phyloP scores from a whole-genome alignment of 23 tunicate genomes.

The Botrylloides violaceus region DNA sequence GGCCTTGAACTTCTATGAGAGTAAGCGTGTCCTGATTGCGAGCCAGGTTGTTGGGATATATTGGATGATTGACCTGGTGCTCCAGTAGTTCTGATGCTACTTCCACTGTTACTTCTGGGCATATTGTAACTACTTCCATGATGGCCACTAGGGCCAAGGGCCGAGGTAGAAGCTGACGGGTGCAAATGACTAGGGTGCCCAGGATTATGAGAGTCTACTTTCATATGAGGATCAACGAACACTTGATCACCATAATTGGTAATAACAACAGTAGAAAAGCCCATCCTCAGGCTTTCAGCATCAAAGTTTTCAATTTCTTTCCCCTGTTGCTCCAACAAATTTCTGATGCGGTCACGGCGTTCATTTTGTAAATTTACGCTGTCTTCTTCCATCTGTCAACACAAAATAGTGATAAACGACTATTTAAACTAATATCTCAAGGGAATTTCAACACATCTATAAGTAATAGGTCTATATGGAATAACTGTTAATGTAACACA shows the following conservation, averaged over 20 bases:
- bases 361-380: conserved; percentile 53
- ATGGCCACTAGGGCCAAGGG: conserved; percentile 21
- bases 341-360: conserved; percentile 65
- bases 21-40: conserved; percentile 31
- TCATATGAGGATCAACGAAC: conserved; percentile 54
- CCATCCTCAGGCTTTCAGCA: conserved; percentile 75
- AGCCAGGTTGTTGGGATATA: neutral
- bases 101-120: conserved; percentile 88
- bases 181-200: conserved; percentile 30
- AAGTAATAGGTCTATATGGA: too few species aligned
- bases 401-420: neutral
- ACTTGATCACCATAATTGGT: conserved; percentile 94
- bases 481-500: too few species aligned
- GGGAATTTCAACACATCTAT: too few species aligned
- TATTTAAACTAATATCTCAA: neutral
- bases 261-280: conserved; percentile 89
- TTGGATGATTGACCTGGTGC: conserved; percentile 1
- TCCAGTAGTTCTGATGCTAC: conserved; percentile 37
- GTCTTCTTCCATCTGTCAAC: conserved; percentile 72
- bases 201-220: neutral
- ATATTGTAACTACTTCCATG: conserved; percentile 19
- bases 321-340: conserved; percentile 73
- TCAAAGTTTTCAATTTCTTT: conserved; percentile 76
- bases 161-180: conserved; percentile 82
- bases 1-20: conserved; percentile 50